Conservation (phyloP, 2,888 invertebrate genomes). For the Strigamia transsilvanica region DNA sequence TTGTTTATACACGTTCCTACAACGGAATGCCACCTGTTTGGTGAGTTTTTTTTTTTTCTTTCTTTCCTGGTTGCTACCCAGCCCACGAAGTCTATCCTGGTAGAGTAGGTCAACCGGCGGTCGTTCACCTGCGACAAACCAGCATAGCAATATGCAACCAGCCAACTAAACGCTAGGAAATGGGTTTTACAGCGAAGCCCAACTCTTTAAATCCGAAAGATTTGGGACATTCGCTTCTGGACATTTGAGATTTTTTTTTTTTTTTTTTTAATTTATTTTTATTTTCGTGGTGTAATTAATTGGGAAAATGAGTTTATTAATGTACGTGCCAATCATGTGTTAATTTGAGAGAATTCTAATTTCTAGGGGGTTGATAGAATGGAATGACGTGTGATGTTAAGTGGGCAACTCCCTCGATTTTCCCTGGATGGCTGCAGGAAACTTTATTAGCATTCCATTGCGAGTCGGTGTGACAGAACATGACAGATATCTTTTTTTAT, state of each 20-base stretch:
- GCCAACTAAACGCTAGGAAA: conserved; percentile 38
- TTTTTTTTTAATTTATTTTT: background rate
- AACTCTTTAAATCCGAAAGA: conserved; percentile 18
- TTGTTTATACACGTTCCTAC: conserved; percentile 10
- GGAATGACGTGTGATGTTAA: background rate
- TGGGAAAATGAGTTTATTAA: background rate
- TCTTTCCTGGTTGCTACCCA: conserved; percentile 46
- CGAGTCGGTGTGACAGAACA: background rate
- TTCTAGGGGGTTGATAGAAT: background rate
- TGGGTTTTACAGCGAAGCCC: conserved; percentile 5
- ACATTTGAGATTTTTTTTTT: background rate
- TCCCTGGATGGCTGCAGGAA: background rate
- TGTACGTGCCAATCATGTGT: background rate
- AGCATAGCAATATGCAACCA: conserved; percentile 46
- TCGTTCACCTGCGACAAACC: conserved; percentile 44
- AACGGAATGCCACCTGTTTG: conserved; percentile 48
- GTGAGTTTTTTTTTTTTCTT: conserved; percentile 24
- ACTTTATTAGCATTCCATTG: conserved; percentile 27
- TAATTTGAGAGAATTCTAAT: background rate
- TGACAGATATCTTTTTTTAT: background rate
- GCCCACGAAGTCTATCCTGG: conserved; percentile 48
- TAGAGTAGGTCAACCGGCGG: conserved; percentile 43
- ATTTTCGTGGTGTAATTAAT: background rate
- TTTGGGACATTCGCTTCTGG: background rate
- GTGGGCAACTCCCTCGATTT: background rate